Evolutionary conservation across 2,797 vertebrate species (phyloP), one percentile per base, ranked within the genome.

Genomic region (Lateolabrax maculatus): DNA sequence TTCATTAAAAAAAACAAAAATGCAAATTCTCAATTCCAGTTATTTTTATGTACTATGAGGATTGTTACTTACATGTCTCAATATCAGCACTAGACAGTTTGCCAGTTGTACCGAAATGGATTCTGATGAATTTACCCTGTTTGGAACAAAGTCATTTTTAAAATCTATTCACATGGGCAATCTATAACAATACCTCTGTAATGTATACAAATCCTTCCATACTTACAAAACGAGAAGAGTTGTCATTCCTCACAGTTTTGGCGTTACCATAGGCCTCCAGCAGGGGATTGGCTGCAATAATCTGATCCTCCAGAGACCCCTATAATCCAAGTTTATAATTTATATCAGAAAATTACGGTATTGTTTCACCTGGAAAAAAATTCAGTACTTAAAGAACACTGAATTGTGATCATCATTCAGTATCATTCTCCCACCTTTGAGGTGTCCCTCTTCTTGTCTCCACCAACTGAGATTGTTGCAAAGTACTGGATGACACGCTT

Each of bases 191-290:
- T 3, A 64, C 23, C 5, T 19, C 25, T n/a, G 1, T 56, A 2
- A 12, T 19, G 2, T 19, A 2, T 21, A 43, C 18, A 64, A 69
- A 58, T 70, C 0, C 9, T 9, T 61, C 15, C 27, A 75, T 75
- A 95, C 94, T 94, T 88, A 95, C 97, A 49, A 98, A 97, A 76
- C 97, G 96, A 19, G 97, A 97, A 16, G 97, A 98, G 93, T 98
- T 98, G 95, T 97, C 97, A 10, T 97, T 97, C 87, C 97, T 97
- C 92, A 97, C 95, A 0, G 97, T 97, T 93, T 97, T 97, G 92
- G 97, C 97, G 0, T 97, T 97, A 88, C 96, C 96, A 56, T 97
- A 97, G 66, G 97, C 96, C 90, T 97, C 96, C 92, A 97, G 92
- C 71, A 97, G 83, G 2, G 97, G 97, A 86, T 97, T 97, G 75